Evolutionary conservation across 1,140 invertebrate genomes (phyloP).

Genomic region (Drosophila kurseongensis): DNA sequence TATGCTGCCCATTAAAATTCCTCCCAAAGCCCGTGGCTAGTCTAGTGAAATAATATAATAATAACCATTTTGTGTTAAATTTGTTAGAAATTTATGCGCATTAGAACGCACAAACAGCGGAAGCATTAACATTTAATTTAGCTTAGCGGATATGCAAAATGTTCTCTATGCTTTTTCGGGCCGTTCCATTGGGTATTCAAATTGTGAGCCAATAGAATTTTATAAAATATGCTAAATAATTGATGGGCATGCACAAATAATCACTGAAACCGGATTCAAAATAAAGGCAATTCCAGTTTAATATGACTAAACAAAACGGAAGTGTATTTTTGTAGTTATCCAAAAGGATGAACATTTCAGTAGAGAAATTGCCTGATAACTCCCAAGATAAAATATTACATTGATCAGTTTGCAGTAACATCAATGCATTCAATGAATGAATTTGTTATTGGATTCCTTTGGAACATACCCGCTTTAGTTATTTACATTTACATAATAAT

Average conservation of each 20-base stretch:
- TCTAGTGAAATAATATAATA: conserved; percentile 70
- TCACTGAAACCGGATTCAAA: neutral
- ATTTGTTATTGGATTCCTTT: neutral
- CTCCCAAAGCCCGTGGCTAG: conserved; percentile 21
- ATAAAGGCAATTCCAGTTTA: neutral
- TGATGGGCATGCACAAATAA: conserved; percentile 21
- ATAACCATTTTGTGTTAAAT: conserved; percentile 76
- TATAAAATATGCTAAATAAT: conserved; percentile 47
- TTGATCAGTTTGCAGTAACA: neutral
- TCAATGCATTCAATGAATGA: neutral
- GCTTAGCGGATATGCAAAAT: conserved; percentile 49
- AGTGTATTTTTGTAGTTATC: neutral
- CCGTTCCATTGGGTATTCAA: conserved; percentile 13
- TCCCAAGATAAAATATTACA: neutral
- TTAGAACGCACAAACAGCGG: conserved; percentile 17
- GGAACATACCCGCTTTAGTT: neutral
- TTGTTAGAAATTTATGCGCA: conserved; percentile 62
- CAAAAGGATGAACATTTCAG: neutral
- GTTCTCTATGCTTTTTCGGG: conserved; percentile 8
- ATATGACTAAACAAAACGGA: conserved; percentile 2
- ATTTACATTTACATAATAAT: neutral
- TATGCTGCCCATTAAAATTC: conserved; percentile 58
- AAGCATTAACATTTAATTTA: conserved; percentile 46
- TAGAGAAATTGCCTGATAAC: neutral
- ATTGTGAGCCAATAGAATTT: conserved; percentile 14